Evolutionary conservation across 2,113 vertebrate genomes (phyloP), one percentile per base, ranked within the genome.

Genomic region (Chroicocephalus ridibundus): DNA sequence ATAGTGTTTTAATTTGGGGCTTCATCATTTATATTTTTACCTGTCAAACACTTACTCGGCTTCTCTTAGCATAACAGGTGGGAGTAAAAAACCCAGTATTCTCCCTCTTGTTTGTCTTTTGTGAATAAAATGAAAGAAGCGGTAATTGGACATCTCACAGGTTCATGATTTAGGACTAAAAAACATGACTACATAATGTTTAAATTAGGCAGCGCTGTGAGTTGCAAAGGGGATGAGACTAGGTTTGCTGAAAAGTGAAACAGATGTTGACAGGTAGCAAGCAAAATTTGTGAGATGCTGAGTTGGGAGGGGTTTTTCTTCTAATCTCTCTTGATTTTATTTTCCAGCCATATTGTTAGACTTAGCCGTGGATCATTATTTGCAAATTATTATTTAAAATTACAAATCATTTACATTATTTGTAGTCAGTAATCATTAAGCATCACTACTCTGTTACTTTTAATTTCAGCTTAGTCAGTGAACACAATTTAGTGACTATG

Each of bases 81-180:
- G 36, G 26, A 74, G 13, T 54, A 40, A 88, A 93, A 68, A 90
- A 72, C 18, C 0, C 36, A 47, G 16, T 70, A 42, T 93, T 94
- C 60, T 83, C 29, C 13, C 55, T 86, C 22, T 88, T 79, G 9
- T 36, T 84, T 86, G 15, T 64, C 71, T 88, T 94, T 62, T 60
- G 21, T 47, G 84, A 95, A 85, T 72, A 72, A 90, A 93, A 69
- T 61, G 78, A 96, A 95, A 91, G 78, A 60, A 75, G 26, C 13
- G 32, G 36, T 82, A 94, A 95, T 49, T 87, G 78, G 44, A 49
- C 40, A 86, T 80, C 66, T 92, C 66, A 77, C 44, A 90, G 49
- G 15, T 31, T 81, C 38, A 24, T 84, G 64, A 64, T 91, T 87
- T 82, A 71, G 71, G 40, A 64, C 65, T 89, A 34, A 87, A 90